Evolutionary conservation across 2,888 invertebrate species (phyloP), one percentile per base, ranked within the genome.

Genomic region (Agapetus fuscipes): DNA sequence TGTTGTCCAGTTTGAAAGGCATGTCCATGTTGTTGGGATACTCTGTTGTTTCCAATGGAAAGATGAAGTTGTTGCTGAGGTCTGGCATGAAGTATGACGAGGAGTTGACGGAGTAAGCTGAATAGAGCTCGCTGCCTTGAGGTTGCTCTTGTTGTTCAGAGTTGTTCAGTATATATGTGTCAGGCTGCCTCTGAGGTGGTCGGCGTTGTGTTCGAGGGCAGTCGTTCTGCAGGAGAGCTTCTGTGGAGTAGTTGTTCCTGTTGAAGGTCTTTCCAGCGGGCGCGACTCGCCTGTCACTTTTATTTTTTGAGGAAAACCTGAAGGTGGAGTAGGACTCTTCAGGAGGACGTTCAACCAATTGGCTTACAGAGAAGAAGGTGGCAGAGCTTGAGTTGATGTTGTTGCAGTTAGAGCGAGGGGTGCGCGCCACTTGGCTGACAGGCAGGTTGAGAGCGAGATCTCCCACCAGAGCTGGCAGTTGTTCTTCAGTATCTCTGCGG

Each of bases 361-460:
- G 76, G 53, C 76, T 77, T 1, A 78, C 77, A 0, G 76, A 76
- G 3, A 77, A 51, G 46, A 77, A 76, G 34, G 64, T 67, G 17
- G 60, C 60, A 10, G 61, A 59, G 20, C 61, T 62, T n/a, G n/a
- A n/a, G 20, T 20, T 20, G 4, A 6, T 4, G 5, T 20, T 4
- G 20, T 9, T 9, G 20, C 4, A 9, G 5, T 20, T 20, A 9
- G 4, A 4, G 5, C 5, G 5, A 9, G 20, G 20, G 5, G 4
- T 4, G 4, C 20, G 20, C 9, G 20, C 20, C 20, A 9, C 5
- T 20, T 9, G 20, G 5, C 9, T 20, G n/a, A n/a, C n/a, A 20
- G 5, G 20, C 20, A 59, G 59, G 2, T 65, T 63, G 6, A 76
- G 53, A 1, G 76, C 76, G 32, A 77, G 55, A 56, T 77, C 77